Base-by-base conservation (phyloP, 2,797 vertebrate genomes). In the Hoplostethus mediterraneus region DNA sequence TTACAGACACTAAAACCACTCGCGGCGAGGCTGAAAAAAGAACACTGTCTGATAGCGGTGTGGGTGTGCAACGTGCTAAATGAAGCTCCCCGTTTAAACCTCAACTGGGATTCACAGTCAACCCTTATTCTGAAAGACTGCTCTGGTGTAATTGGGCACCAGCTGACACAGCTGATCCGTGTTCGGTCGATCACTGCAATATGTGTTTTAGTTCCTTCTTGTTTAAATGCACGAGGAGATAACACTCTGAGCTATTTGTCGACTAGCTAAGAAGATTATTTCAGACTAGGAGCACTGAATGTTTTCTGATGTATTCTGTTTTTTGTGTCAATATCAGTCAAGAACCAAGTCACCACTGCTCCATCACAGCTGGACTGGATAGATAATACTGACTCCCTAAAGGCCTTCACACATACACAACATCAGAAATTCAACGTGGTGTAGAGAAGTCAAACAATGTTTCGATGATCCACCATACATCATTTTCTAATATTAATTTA, bases 141-240 rank as follows among this genome's bases (percentile, higher is more conserved):
- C 30, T 45, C 17, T 53, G 21, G 45, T 33, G 45, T 49, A 71
- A 61, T 17, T 71, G 60, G 69, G 72, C 71, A 73, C 67, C 70
- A 64, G 16, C 10, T 70, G 78, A 78, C 80, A 71, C 51, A 55
- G 72, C 57, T 57, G 59, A 83, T 75, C 51, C 53, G 56, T 38
- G 28, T 72, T 73, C 67, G 58, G 31, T 16, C 17, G 71, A 40
- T 79, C 48, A 47, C 30, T 47, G 38, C 28, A 13, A 13, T 47
- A 13, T 31, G 45, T 7, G 28, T 70, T 70, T 69, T 8, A 38
- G 13, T 53, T 38, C 55, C 8, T 48, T 77, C 30, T 13, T 44
- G 31, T 77, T 69, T 68, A 25, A 78, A 82, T 33, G 45, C 48
- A 70, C n/a, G n/a, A n/a, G 17, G 38, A 73, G 17, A 65, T 30